Percentiles rank a stretch among this genome's conserved stretches.
These are phyloP conservation scores for Bombus impatiens DNA, from an alignment of 1,140 invertebrate species.

Conservation along the genomic window DNA sequence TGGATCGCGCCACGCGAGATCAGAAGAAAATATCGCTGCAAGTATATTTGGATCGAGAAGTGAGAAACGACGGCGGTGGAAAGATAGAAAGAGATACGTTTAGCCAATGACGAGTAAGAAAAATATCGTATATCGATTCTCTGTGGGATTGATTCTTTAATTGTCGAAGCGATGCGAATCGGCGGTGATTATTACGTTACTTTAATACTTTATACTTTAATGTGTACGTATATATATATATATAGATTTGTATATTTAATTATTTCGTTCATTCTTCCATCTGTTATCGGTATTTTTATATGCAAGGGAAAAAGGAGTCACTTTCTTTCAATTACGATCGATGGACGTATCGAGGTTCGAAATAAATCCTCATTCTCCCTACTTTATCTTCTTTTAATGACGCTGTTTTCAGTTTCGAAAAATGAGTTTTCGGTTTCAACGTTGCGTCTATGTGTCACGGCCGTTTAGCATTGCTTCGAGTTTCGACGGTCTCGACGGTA, in stretches of 20 bases:
- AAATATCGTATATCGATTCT: conserved; percentile 69
- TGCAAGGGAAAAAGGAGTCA: neutral
- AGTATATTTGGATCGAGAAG: conserved; percentile 12
- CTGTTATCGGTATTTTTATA: neutral
- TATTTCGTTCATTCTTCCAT: neutral
- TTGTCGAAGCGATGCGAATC: conserved; percentile 62
- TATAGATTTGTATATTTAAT: neutral
- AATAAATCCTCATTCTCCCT: neutral
- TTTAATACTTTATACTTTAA: neutral
- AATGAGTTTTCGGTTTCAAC: neutral
- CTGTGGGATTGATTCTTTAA: conserved; percentile 37
- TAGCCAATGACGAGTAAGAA: conserved; percentile 69
- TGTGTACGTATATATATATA: neutral
- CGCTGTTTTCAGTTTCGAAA: neutral
- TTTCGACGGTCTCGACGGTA: conserved; percentile 49
- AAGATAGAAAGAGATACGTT: conserved; percentile 62
- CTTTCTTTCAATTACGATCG: conserved; percentile 8
- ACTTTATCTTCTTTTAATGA: too few relatives aligned
- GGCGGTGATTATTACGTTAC: conserved; percentile 8
- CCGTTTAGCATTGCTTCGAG: conserved; percentile 57
- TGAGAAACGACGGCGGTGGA: conserved; percentile 39
- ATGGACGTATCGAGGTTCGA: conserved; percentile 21
- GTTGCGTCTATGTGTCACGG: neutral
- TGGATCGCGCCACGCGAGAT: neutral
- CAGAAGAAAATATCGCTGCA: neutral